phyloP scores from a whole-genome alignment of 35 echinoderm and acorn worm genomes.

The Heliocidaris erythrogramma region DNA sequence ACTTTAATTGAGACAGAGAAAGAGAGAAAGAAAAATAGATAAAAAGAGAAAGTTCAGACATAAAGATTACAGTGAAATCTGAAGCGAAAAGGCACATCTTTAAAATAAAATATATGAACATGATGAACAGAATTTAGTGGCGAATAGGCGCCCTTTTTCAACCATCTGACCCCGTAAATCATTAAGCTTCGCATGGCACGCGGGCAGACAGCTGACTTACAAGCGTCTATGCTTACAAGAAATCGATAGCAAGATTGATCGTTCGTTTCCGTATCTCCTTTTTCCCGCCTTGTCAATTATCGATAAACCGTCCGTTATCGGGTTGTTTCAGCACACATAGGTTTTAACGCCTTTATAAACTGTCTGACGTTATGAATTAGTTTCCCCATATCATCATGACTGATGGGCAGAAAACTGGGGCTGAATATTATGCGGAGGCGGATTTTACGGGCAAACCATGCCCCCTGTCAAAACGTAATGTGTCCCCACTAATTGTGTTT shows the following conservation, averaged over 20 bases:
- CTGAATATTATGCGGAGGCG: background rate
- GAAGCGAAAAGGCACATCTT: too few relatives aligned
- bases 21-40: too few relatives aligned
- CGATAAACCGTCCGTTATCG: background rate
- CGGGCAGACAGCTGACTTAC: background rate
- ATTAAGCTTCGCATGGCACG: background rate
- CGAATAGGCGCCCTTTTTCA: too few relatives aligned
- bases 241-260: background rate
- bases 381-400: background rate
- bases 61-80: too few relatives aligned
- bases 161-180: background rate
- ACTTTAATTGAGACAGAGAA: too few relatives aligned
- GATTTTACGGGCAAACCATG: too few relatives aligned
- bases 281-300: background rate
- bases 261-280: background rate
- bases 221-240: background rate
- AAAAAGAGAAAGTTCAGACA: too few relatives aligned
- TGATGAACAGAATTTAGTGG: too few relatives aligned
- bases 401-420: background rate
- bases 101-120: too few relatives aligned
- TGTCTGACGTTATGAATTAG: background rate
- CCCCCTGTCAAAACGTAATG: too few relatives aligned
- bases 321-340: background rate
- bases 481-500: too few relatives aligned
- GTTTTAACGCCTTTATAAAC: background rate